Conservation (phyloP, 1,140 invertebrate species). For the Acromyrmex heyeri region DNA sequence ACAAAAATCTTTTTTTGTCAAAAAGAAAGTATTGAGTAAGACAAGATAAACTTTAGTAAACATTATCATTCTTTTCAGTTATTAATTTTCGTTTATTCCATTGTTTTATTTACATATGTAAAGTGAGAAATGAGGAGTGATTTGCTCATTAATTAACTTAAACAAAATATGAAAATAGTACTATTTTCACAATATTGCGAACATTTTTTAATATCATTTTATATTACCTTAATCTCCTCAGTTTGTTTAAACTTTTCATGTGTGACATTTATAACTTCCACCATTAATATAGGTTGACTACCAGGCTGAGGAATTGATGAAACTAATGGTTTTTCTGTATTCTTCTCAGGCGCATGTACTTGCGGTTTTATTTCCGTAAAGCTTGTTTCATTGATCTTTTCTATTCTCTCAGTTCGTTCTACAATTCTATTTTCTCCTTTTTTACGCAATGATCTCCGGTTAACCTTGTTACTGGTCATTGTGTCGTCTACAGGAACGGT, state of each 20-base stretch:
- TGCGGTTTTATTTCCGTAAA: constrained; percentile 31
- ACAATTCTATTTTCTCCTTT: constrained; percentile 68
- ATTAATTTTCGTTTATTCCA: not conserved
- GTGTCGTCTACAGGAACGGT: constrained; percentile 87
- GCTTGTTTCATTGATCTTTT: constrained; percentile 65
- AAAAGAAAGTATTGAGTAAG: no score
- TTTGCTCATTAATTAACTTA: not conserved
- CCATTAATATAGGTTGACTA: constrained; percentile 92
- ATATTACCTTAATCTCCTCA: constrained; percentile 96
- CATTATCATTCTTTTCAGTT: not conserved
- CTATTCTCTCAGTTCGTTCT: constrained; percentile 51
- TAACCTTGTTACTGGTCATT: constrained; percentile 74
- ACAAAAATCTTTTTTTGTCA: no score
- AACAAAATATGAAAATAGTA: not conserved
- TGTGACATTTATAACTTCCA: constrained; percentile 97
- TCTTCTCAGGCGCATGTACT: constrained; percentile 50
- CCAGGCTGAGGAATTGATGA: constrained; percentile 62
- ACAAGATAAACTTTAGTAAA: not conserved
- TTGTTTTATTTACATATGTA: not conserved
- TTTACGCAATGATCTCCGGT: constrained; percentile 78
- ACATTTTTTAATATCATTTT: not conserved
- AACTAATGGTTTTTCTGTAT: constrained; percentile 77
- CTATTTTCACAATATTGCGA: not conserved
- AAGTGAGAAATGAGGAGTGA: no score
- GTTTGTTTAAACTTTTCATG: constrained; percentile 96